These are phyloP conservation scores for Caenorhabditis becei DNA, from an alignment of 2,888 invertebrate genomes.

Conservation along the genomic window DNA sequence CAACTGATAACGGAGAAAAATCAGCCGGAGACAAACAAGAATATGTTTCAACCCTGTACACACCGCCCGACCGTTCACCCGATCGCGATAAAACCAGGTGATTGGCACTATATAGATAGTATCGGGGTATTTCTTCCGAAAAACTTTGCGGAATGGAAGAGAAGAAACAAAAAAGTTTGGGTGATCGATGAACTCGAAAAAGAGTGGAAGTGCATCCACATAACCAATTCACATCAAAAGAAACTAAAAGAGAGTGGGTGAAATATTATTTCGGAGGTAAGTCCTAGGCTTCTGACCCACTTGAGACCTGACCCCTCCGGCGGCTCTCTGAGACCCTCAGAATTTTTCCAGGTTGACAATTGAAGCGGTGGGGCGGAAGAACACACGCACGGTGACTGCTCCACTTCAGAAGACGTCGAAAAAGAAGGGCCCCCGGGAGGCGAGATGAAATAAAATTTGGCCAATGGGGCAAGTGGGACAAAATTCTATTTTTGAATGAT, in stretches of 20 bases:
- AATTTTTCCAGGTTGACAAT: constrained; percentile 45
- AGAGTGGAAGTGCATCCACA: constrained; percentile 9
- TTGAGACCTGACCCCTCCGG: constrained; percentile 18
- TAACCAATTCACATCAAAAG: constrained; percentile 5
- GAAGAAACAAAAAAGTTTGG: neutral
- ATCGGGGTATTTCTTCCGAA: neutral
- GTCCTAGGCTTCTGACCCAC: neutral
- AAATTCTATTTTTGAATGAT: constrained; percentile 58
- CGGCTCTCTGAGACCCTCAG: neutral
- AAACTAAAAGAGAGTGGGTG: constrained; percentile 3
- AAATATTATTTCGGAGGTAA: neutral
- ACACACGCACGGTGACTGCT: constrained; percentile 29
- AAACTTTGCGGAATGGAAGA: neutral
- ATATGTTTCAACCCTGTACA: neutral
- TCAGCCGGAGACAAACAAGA: too few species aligned
- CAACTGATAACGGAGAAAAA: too few species aligned
- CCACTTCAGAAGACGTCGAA: constrained; percentile 9
- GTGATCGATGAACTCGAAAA: constrained; percentile 6
- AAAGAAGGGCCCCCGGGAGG: constrained; percentile 10
- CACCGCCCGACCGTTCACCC: neutral
- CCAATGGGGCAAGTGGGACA: constrained; percentile 11
- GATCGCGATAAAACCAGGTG: neutral
- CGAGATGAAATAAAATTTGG: constrained; percentile 56
- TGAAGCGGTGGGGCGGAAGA: constrained; percentile 49
- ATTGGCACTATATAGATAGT: neutral